Evolutionary conservation across 23 tunicate species (phyloP), one percentile per base, ranked within the genome.

Genomic region (Trididemnum miniatum): DNA sequence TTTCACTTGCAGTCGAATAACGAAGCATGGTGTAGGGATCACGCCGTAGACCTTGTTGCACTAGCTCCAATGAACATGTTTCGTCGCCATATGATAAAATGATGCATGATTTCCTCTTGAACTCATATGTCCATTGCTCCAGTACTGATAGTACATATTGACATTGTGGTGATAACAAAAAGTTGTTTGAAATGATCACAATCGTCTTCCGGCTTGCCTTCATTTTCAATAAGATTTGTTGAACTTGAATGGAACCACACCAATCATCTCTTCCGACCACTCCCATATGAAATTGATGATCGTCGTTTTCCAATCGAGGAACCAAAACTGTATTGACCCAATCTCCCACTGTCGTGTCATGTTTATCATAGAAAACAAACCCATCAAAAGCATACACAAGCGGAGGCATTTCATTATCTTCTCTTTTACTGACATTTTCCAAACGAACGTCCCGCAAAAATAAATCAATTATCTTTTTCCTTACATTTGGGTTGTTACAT

Each of bases 201-300:
- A 81, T 66, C 0, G 76, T 66, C 65, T 81, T 81, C 20, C 63
- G 37, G 38, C 85, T 81, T 35, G 85, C 74, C 35, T 65, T 39
- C 76, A 81, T 81, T 35, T 76, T 38, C 25, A 81, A 31, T 25
- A 65, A 62, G 29, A 81, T 34, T 44, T 81, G 85, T 31, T 81
- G 31, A 1, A 81, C 85, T 37, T 39, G 63, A 1, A 63, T 66
- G 20, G 34, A 1, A 7, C 85, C 85, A 65, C 85, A 81, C 5
- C 37, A 81, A 81, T 81, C 76, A 36, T 81, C 85, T 66, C 34
- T 81, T 32, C 76, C 85, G 23, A 81, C 7, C 35, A 81, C 76
- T 0, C 62, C 33, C 5, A 81, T 37, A 5, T 33, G 34, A 28
- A 81, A 66, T 12, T 31, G 18, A 0, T 60, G 63, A 66, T 27